These are phyloP conservation scores for Silurus meridionalis DNA, from an alignment of 2,113 vertebrate species.

Conservation along the genomic window DNA sequence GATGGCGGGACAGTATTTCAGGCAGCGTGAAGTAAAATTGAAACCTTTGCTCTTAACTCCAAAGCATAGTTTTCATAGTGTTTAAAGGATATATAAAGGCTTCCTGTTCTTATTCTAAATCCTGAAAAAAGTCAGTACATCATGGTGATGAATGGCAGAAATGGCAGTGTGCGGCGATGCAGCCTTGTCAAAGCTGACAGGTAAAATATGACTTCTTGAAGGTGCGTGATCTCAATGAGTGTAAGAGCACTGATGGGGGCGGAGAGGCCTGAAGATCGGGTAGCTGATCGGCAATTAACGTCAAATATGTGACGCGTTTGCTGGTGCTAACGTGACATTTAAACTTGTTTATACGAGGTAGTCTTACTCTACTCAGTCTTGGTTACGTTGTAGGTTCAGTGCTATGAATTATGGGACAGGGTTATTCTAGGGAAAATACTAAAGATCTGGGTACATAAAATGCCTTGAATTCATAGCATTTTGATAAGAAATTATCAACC, in stretches of 20 bases:
- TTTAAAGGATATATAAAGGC: background rate
- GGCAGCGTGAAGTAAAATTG: background rate
- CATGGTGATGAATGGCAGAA: background rate
- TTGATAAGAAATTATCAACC: background rate
- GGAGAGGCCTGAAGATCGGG: background rate
- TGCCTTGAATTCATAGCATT: background rate
- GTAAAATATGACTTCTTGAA: background rate
- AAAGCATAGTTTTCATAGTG: background rate
- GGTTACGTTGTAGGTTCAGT: background rate
- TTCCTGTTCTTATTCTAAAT: background rate
- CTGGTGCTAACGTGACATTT: background rate
- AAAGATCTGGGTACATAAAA: background rate
- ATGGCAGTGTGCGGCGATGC: background rate
- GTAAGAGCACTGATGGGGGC: background rate
- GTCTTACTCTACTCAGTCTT: background rate
- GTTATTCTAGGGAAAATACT: background rate
- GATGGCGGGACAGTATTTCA: background rate
- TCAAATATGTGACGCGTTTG: background rate
- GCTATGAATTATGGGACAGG: background rate
- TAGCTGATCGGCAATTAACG: conserved; percentile 9
- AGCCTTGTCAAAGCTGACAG: background rate
- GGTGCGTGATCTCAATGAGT: background rate
- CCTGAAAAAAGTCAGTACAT: background rate
- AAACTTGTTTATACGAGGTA: background rate
- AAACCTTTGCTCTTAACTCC: background rate